These are phyloP conservation scores for Drosophila kambysellisi DNA, from an alignment of 2,888 invertebrate species.

Conservation along the genomic window DNA sequence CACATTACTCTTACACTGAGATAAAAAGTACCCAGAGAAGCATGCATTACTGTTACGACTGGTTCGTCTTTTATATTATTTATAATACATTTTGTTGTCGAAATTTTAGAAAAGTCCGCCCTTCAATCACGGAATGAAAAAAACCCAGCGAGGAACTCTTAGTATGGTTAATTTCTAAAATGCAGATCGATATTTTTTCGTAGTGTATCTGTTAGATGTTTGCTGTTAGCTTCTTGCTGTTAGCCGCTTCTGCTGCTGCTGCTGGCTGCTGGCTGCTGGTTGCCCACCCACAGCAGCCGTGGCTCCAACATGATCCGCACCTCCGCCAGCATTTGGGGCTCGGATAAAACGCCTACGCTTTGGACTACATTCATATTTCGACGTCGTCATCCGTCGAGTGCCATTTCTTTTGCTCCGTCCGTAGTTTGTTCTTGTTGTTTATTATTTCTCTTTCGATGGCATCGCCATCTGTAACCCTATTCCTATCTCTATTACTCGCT, in stretches of 20 bases:
- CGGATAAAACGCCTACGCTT: constrained; percentile 68
- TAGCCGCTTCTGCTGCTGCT: background rate
- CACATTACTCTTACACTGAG: constrained; percentile 16
- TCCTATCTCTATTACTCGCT: constrained; percentile 31
- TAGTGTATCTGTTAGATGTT: background rate
- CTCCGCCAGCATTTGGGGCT: constrained; percentile 19
- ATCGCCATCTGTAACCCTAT: constrained; percentile 40
- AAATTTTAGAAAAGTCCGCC: background rate
- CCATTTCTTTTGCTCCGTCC: constrained; percentile 40
- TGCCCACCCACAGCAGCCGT: constrained; percentile 57
- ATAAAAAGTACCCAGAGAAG: background rate
- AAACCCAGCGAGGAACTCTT: background rate
- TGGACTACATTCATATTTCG: constrained; percentile 75
- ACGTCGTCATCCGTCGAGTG: constrained; percentile 30
- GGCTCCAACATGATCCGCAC: constrained; percentile 24
- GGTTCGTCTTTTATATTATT: background rate
- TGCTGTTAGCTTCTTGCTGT: background rate
- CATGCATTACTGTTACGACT: background rate
- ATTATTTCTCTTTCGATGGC: constrained; percentile 47
- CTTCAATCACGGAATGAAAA: background rate
- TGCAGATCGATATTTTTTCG: background rate
- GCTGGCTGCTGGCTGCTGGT: background rate
- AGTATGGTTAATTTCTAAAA: no score
- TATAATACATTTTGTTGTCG: no score
- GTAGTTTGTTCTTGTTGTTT: constrained; percentile 52